These are phyloP conservation scores for Diloba caeruleocephala DNA, from an alignment of 2,888 invertebrate species.

Conservation along the genomic window DNA sequence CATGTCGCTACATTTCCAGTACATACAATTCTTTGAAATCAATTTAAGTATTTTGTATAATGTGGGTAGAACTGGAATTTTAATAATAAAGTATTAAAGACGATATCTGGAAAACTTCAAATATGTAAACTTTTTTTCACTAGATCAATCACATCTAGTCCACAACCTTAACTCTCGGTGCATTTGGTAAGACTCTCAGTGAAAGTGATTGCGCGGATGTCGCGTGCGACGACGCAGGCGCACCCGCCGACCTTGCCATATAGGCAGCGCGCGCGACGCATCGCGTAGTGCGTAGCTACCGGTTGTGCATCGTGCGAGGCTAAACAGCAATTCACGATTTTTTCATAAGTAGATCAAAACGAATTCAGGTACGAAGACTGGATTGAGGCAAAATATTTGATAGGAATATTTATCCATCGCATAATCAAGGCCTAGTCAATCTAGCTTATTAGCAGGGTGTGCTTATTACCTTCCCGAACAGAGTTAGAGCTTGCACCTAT, in stretches of 20 bases:
- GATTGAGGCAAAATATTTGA: too few relatives aligned
- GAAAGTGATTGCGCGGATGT: slow-evolving; percentile 87
- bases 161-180: slow-evolving; percentile 63
- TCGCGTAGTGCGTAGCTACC: slow-evolving; percentile 52
- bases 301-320: slow-evolving; percentile 52
- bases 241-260: slow-evolving; percentile 86
- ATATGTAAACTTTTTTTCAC: not conserved
- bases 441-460: too few relatives aligned
- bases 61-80: too few relatives aligned
- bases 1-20: too few relatives aligned
- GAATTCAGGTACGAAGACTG: too few relatives aligned
- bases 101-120: not conserved
- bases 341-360: slow-evolving; percentile 16
- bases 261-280: slow-evolving; percentile 62
- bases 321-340: slow-evolving; percentile 42
- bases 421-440: too few relatives aligned
- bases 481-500: too few relatives aligned
- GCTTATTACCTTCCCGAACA: too few relatives aligned
- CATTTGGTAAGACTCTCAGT: slow-evolving; percentile 82
- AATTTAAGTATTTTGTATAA: too few relatives aligned
- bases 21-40: too few relatives aligned
- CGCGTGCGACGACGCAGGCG: slow-evolving; percentile 76
- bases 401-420: too few relatives aligned
- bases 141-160: slow-evolving; percentile 44
- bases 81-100: too few relatives aligned